phyloP scores from a whole-genome alignment of 2,113 vertebrate species.

The Epinephelus lanceolatus region DNA sequence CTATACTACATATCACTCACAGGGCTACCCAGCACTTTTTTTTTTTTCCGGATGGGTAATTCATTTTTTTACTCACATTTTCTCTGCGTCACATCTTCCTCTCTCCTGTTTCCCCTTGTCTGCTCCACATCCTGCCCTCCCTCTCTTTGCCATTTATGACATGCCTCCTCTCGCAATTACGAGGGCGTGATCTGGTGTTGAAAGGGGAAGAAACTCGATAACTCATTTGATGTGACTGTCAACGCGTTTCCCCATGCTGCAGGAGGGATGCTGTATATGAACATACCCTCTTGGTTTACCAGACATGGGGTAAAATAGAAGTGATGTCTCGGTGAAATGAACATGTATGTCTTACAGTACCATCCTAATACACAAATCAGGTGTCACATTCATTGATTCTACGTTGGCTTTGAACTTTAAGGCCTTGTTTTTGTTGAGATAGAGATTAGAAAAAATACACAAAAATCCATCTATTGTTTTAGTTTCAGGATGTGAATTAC shows the following conservation, averaged over 20 bases:
- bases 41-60: too few relatives aligned
- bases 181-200: slow-evolving; percentile 82
- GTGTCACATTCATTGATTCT: neutral
- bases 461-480: neutral
- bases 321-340: slow-evolving; percentile 1
- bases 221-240: slow-evolving; percentile 64
- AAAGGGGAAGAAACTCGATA: slow-evolving; percentile 84
- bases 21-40: slow-evolving; percentile 48
- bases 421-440: neutral
- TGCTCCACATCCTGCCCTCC: neutral
- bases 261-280: slow-evolving; percentile 12
- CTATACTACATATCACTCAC: slow-evolving; percentile 80
- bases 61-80: slow-evolving; percentile 9
- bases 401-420: neutral
- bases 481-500: slow-evolving; percentile 5
- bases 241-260: slow-evolving; percentile 60
- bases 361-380: neutral
- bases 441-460: neutral
- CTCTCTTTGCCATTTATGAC: slow-evolving; percentile 61
- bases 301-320: neutral
- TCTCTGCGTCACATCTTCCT: slow-evolving; percentile 9
- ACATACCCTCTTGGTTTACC: neutral
- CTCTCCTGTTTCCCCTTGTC: slow-evolving; percentile 13
- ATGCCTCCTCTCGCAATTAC: slow-evolving; percentile 66
- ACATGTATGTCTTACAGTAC: neutral